Conservation (phyloP, 2,797 vertebrate genomes). For the Kryptolebias ocellatus region DNA sequence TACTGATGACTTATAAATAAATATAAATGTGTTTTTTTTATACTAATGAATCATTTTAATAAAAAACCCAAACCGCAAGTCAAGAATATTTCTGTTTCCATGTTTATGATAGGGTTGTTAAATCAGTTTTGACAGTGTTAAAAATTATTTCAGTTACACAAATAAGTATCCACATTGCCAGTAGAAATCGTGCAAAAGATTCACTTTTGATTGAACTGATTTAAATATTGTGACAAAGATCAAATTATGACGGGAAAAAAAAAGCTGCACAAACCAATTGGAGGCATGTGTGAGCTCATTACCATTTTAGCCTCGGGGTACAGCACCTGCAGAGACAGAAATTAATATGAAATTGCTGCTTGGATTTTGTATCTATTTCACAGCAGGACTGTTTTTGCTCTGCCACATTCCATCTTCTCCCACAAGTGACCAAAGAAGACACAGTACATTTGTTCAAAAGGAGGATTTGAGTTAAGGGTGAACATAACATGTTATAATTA, state of each 20-base stretch:
- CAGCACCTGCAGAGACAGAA: conserved; percentile 45
- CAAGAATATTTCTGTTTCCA: neutral
- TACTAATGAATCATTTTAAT: no score
- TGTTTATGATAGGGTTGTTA: conserved; percentile 8
- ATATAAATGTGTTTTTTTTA: no score
- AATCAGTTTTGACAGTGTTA: neutral
- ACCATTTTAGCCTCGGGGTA: conserved; percentile 50
- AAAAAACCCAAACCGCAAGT: no score
- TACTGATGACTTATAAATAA: no score
- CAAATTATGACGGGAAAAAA: conserved; percentile 37
- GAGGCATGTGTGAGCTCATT: conserved; percentile 54
- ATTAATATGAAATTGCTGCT: conserved; percentile 52
- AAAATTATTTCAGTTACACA: neutral
- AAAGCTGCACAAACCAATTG: conserved; percentile 40
- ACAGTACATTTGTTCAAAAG: neutral
- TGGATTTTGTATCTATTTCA: conserved; percentile 45
- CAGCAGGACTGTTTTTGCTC: conserved; percentile 25
- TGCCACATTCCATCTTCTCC: conserved; percentile 28
- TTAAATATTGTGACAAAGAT: conserved; percentile 20
- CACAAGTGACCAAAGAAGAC: conserved; percentile 38
- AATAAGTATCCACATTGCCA: neutral
- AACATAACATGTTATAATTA: neutral
- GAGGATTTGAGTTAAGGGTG: neutral
- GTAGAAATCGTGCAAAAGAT: conserved; percentile 8
- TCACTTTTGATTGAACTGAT: neutral